Percentiles rank a stretch among this genome's conserved stretches.
phyloP scores from a whole-genome alignment of 2,888 invertebrate species.

The Drosophila neonasuta region DNA sequence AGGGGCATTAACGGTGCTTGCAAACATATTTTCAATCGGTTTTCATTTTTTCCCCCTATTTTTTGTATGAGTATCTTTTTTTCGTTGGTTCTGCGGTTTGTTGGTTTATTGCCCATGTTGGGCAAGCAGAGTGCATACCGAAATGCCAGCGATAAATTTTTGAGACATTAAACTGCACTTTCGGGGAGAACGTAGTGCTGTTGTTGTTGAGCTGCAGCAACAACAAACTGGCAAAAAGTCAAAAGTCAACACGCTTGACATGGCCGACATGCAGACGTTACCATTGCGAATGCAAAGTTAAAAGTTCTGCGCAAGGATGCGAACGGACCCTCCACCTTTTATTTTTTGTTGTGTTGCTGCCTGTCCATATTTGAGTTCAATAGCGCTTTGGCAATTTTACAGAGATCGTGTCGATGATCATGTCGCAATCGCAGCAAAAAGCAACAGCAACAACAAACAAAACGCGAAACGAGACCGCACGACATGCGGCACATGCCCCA shows the following conservation, averaged over 20 bases:
- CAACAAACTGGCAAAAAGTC: constrained; percentile 55
- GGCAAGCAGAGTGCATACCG: constrained; percentile 66
- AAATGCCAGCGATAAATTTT: constrained; percentile 77
- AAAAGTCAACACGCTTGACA: constrained; percentile 79
- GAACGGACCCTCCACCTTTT: constrained; percentile 1
- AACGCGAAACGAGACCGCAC: constrained; percentile 71
- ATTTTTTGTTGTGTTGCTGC: constrained; percentile 6
- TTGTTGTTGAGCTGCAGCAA: constrained; percentile 28
- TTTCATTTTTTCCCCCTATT: constrained; percentile 16
- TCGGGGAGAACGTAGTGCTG: constrained; percentile 39
- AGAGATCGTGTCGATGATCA: constrained; percentile 78
- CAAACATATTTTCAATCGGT: constrained; percentile 50
- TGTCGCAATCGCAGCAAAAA: constrained; percentile 67
- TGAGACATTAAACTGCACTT: constrained; percentile 78
- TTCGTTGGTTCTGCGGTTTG: constrained; percentile 19
- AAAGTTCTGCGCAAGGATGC: constrained; percentile 47
- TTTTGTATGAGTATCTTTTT: constrained; percentile 3
- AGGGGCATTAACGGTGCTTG: neutral
- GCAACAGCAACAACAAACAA: constrained; percentile 49
- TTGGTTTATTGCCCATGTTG: constrained; percentile 72
- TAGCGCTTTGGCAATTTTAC: constrained; percentile 65
- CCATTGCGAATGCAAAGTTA: constrained; percentile 64
- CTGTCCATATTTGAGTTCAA: constrained; percentile 71
- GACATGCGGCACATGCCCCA: constrained; percentile 69
- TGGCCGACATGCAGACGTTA: constrained; percentile 76